A percentile compares a stretch with the other conserved stretches of the same genome.
Conservation (phyloP, 2,113 vertebrate species). For the Platichthys stellatus region DNA sequence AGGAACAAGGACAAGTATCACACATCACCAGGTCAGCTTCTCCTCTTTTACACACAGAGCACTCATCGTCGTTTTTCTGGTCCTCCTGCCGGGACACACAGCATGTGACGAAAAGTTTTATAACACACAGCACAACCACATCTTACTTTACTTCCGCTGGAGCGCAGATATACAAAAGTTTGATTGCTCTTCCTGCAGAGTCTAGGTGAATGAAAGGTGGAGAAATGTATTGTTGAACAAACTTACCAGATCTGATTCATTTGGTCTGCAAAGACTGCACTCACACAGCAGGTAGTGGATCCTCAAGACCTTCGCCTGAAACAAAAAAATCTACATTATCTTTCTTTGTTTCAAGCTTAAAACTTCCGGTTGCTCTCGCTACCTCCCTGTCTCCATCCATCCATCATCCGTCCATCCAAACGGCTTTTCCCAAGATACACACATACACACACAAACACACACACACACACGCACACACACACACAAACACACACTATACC, state of each 20-base stretch:
- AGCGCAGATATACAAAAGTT: neutral
- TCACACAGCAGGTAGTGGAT: slow-evolving; percentile 52
- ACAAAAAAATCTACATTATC: slow-evolving; percentile 26
- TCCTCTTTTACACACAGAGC: slow-evolving; percentile 62
- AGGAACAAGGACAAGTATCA: slow-evolving; percentile 76
- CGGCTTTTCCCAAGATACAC: too few species aligned
- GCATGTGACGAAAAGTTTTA: neutral
- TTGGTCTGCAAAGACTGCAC: slow-evolving; percentile 49
- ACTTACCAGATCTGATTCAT: slow-evolving; percentile 48
- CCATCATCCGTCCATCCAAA: neutral
- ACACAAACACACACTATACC: neutral
- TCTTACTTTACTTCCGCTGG: neutral
- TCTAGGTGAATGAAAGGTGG: neutral
- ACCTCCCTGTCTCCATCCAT: too few species aligned
- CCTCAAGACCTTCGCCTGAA: slow-evolving; percentile 46
- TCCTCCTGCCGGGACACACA: slow-evolving; percentile 48
- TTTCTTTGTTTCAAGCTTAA: neutral
- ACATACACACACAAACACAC: neutral
- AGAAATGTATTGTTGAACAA: neutral
- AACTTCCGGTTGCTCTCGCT: too few species aligned
- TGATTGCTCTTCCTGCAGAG: neutral
- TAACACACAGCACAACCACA: neutral
- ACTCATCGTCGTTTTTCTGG: slow-evolving; percentile 79
- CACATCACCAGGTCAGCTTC: slow-evolving; percentile 65
- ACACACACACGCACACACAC: neutral